Percentiles rank a stretch among this genome's conserved stretches.
These are phyloP conservation scores for Hirudinaria manillensis DNA, from an alignment of 2,888 invertebrate genomes.

Conservation along the genomic window DNA sequence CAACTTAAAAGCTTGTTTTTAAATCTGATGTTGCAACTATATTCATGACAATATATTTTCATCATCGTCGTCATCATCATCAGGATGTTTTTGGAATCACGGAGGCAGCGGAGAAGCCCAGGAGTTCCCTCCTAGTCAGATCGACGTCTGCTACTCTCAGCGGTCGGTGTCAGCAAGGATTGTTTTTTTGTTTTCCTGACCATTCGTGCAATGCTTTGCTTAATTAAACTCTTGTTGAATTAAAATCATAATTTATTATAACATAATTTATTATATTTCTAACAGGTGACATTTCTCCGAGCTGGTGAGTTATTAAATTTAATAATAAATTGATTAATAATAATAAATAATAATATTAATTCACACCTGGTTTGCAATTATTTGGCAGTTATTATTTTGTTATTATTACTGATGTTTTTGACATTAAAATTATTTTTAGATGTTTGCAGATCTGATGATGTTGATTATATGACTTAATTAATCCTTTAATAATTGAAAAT, in stretches of 20 bases:
- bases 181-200: neutral
- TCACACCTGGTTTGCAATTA: too few relatives aligned
- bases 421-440: too few relatives aligned
- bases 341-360: neutral
- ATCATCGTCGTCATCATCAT: neutral
- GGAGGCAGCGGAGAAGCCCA: neutral
- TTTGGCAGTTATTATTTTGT: too few relatives aligned
- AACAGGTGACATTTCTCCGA: conserved; percentile 6
- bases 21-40: neutral
- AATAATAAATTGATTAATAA: neutral
- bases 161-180: neutral
- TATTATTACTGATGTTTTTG: too few relatives aligned
- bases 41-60: neutral
- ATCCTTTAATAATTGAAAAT: neutral
- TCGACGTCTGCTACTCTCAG: conserved; percentile 5
- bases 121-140: neutral
- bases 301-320: neutral
- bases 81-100: neutral
- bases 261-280: neutral
- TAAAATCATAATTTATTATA: neutral
- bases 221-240: too few relatives aligned
- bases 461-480: neutral
- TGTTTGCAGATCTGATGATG: too few relatives aligned
- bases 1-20: neutral
- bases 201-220: neutral